Evolutionary conservation across 2,113 vertebrate genomes (phyloP).

Genomic region (Steatornis caripensis): DNA sequence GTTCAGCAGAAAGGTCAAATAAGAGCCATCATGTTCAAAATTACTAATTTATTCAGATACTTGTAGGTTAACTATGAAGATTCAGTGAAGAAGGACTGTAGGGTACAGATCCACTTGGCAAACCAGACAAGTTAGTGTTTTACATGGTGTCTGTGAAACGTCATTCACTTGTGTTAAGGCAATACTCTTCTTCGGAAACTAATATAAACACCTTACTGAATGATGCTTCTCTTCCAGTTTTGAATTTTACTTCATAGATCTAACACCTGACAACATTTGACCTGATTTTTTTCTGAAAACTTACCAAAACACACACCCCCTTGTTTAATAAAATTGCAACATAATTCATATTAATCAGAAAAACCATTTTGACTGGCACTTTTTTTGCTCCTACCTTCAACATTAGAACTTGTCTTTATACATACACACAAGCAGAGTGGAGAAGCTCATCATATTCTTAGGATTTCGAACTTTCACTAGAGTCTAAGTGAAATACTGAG

Average conservation of each 20-base stretch:
- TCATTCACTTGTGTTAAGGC: neutral
- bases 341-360: neutral
- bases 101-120: neutral
- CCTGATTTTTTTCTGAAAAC: neutral
- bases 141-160: neutral
- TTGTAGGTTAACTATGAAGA: neutral
- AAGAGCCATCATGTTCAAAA: neutral
- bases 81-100: neutral
- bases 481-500: neutral
- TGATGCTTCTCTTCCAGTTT: neutral
- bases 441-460: neutral
- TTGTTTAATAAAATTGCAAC: neutral
- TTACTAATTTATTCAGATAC: neutral
- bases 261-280: neutral
- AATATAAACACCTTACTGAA: neutral
- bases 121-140: neutral
- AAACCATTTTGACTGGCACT: neutral
- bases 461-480: neutral
- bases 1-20: neutral
- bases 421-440: neutral
- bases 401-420: neutral
- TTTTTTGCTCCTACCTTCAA: neutral
- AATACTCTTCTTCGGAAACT: neutral
- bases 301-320: neutral
- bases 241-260: neutral